Base-by-base conservation (phyloP, 2,797 vertebrate species). In the Neosalanx taihuensis region DNA sequence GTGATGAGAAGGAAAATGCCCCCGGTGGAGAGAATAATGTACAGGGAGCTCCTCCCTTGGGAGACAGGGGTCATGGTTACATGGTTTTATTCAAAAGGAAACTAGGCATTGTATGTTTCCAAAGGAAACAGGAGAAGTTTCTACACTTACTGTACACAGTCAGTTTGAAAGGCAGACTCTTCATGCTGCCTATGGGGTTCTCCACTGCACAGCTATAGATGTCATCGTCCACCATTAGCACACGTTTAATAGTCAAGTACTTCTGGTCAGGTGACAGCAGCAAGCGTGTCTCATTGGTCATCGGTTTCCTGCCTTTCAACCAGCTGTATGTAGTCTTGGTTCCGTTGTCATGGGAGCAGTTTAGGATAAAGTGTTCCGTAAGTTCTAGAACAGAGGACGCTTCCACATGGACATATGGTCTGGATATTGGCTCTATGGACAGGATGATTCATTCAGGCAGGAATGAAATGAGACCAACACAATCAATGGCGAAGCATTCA, bases 341-440 rank as follows among this genome's bases (percentile, higher is more conserved):
- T 66, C 97, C 97, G 0, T 95, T 96, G 64, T 96, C 94, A 0
- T 99, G 97, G 0, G 95, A 95, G 74, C 97, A 99, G 93, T 95
- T 98, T 72, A 99, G 88, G 10, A 93, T 85, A 77, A 98, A 92
- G 77, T 94, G 92, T 80, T 98, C 94, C 0, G 93, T 95, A 80
- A 96, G 94, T 84, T 99, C 97, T 86, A 99, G 89, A 10, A 99
- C 94, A 0, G 96, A 95, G 1, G 94, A 93, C 0, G 94, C 82
- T 69, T 93, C 91, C 86, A 94, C 90, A 61, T 92, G 77, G 71
- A 99, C 91, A 10, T 93, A 94, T 0, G 96, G 96, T 79, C 90
- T 94, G 0, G 97, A 95, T 79, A 99, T 89, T 3, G 93, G 89
- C 83, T 97, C 97, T 99, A 79, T 29, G 26, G 15, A 18, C 15